These are phyloP conservation scores for Rotaria socialis DNA, from an alignment of 2,888 invertebrate species.

Conservation along the genomic window DNA sequence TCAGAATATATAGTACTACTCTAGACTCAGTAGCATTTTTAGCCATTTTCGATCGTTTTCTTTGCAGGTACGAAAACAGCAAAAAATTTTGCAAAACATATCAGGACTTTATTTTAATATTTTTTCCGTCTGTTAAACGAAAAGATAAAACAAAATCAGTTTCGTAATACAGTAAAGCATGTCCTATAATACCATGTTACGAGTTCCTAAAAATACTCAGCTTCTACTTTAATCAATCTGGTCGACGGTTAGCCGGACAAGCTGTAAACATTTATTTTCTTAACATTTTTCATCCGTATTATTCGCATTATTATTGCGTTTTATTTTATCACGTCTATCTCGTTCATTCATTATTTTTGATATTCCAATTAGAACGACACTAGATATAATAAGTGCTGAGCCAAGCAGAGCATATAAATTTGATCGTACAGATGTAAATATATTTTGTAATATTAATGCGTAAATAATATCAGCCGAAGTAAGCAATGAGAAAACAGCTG, in stretches of 20 bases:
- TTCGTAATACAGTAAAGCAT: neutral
- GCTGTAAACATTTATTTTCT: neutral
- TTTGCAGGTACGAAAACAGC: too few species aligned
- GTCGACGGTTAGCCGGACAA: constrained; percentile 10
- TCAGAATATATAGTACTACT: too few species aligned
- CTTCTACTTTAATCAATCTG: neutral
- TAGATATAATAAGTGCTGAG: neutral
- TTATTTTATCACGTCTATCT: neutral
- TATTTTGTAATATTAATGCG: neutral
- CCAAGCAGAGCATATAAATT: neutral
- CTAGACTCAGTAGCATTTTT: too few species aligned
- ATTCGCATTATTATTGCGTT: neutral
- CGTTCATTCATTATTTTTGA: neutral
- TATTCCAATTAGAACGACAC: neutral
- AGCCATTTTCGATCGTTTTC: too few species aligned
- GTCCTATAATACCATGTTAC: neutral
- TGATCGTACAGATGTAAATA: neutral
- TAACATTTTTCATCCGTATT: neutral
- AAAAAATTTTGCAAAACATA: too few species aligned
- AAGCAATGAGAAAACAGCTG: neutral
- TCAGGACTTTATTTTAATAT: too few species aligned
- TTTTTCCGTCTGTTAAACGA: too few species aligned
- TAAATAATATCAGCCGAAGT: neutral
- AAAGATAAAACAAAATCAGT: too few species aligned
- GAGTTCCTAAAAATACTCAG: neutral